A percentile compares a stretch with the other conserved stretches of the same genome.
Evolutionary conservation across 2,888 invertebrate genomes (phyloP).

Genomic region (Thymelicus sylvestris): DNA sequence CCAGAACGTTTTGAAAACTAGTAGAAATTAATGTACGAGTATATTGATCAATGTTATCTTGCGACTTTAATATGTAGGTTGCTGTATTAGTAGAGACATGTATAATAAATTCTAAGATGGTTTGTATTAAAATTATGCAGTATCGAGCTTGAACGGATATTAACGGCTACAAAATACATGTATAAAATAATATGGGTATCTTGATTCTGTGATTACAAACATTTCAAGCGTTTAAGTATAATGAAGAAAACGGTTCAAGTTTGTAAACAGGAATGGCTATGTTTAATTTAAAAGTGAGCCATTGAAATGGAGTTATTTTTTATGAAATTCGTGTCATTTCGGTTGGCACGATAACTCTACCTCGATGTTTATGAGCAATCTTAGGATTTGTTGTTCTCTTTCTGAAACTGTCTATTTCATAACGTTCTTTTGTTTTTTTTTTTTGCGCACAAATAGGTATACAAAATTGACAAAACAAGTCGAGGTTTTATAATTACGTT

Average conservation of each 20-base stretch:
- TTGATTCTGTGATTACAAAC: too few relatives aligned
- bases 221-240: too few relatives aligned
- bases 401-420: not conserved
- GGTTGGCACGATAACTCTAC: too few relatives aligned
- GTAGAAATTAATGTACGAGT: not conserved
- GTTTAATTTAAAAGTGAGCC: too few relatives aligned
- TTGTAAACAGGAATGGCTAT: too few relatives aligned
- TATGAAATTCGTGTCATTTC: too few relatives aligned
- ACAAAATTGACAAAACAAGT: not conserved
- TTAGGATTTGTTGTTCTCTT: not conserved
- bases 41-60: not conserved
- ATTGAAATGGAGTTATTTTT: too few relatives aligned
- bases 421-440: not conserved
- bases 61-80: not conserved
- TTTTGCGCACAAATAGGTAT: not conserved
- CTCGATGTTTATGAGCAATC: not conserved
- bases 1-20: conserved; percentile 19
- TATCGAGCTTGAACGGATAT: too few relatives aligned
- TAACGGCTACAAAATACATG: too few relatives aligned
- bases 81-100: not conserved
- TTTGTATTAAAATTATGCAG: too few relatives aligned
- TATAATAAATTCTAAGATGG: not conserved
- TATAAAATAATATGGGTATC: too few relatives aligned
- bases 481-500: not conserved
- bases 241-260: too few relatives aligned